These are phyloP conservation scores for Saccostrea cuccullata DNA, from an alignment of 1,140 invertebrate genomes.

Conservation along the genomic window DNA sequence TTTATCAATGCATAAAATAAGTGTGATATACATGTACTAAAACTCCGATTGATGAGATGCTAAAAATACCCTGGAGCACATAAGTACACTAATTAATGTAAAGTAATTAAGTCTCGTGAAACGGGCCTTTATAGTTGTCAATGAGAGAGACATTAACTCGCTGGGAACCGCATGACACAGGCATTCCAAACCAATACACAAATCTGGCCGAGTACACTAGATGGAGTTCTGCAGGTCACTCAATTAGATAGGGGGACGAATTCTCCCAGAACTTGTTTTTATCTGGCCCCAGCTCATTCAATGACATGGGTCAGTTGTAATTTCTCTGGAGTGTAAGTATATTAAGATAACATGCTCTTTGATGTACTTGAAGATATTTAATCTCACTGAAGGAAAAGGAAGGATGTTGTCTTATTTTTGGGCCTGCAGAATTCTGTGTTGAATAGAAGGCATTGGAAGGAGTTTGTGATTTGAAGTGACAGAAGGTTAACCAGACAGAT, in stretches of 20 bases:
- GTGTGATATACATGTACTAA: background rate
- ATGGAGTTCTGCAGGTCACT: too few species aligned
- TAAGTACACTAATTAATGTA: background rate
- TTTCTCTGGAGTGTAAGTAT: background rate
- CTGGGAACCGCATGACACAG: background rate
- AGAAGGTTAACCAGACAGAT: background rate
- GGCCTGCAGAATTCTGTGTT: too few species aligned
- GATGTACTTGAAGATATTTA: background rate
- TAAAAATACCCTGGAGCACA: background rate
- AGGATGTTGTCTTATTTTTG: background rate
- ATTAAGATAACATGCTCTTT: background rate
- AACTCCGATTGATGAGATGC: background rate
- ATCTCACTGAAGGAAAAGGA: background rate
- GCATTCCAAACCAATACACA: background rate
- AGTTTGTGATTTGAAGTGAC: background rate
- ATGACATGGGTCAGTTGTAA: background rate
- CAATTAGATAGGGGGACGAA: too few species aligned
- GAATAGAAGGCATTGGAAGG: too few species aligned
- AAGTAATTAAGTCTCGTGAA: conserved; percentile 24
- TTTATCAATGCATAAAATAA: background rate
- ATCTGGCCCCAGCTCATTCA: background rate
- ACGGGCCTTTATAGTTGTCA: conserved; percentile 2
- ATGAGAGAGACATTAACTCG: background rate
- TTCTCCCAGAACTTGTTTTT: too few species aligned
- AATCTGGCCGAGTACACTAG: background rate